A percentile compares a stretch with the other conserved stretches of the same genome.
These are phyloP conservation scores for Salvelinus fontinalis DNA, from an alignment of 2,113 vertebrate genomes.

Conservation along the genomic window DNA sequence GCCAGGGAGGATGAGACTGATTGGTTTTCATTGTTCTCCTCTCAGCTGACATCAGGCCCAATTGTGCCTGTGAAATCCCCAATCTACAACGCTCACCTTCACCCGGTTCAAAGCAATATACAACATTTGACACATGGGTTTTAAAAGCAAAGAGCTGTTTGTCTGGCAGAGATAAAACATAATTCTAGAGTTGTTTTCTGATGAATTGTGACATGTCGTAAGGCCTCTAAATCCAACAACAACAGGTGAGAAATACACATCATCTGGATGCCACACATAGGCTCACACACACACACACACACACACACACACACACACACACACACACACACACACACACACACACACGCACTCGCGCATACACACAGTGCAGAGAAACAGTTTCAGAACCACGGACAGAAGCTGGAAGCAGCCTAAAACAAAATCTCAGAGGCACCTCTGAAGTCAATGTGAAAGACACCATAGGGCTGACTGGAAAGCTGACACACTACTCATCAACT, in stretches of 20 bases:
- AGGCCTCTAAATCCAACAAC: not conserved
- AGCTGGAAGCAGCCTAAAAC: not conserved
- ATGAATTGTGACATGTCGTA: slow-evolving; percentile 4
- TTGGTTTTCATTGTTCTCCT: slow-evolving; percentile 51
- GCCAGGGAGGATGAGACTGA: slow-evolving; percentile 34
- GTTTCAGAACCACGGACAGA: too few species aligned
- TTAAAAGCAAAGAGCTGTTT: not conserved
- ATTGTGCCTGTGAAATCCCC: slow-evolving; percentile 45
- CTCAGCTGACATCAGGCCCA: slow-evolving; percentile 35
- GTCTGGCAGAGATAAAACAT: not conserved
- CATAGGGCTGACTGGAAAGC: slow-evolving; percentile 50
- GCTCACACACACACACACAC: too few species aligned
- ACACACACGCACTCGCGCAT: too few species aligned
- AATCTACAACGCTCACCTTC: slow-evolving; percentile 26
- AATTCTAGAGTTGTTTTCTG: slow-evolving; percentile 24
- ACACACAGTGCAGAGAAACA: too few species aligned
- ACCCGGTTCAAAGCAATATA: slow-evolving; percentile 14
- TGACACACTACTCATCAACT: slow-evolving; percentile 46
- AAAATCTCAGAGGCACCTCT: not conserved
- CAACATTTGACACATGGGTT: not conserved
- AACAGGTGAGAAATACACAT: slow-evolving; percentile 23
- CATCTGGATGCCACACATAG: too few species aligned
- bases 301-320: too few species aligned
- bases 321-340: too few species aligned
- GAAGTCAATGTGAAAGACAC: slow-evolving; percentile 57